Evolutionary conservation across 2,113 vertebrate species (phyloP).

Genomic region (Hippocampus abdominalis): DNA sequence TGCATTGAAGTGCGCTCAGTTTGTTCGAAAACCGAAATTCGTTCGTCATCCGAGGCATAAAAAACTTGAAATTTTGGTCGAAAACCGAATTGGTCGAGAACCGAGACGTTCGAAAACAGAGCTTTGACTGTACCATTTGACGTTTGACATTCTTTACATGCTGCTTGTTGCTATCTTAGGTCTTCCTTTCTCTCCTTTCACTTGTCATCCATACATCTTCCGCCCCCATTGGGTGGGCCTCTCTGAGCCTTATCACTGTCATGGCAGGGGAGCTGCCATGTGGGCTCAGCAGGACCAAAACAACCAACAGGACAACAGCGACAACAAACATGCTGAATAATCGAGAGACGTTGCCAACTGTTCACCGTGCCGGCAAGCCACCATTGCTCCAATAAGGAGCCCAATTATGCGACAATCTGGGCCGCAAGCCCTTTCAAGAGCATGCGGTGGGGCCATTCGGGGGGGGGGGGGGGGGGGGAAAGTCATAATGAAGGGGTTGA

Average conservation of each 20-base stretch:
- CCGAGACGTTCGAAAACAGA: no score
- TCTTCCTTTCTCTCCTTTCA: neutral
- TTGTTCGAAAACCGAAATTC: no score
- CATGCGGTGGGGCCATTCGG: neutral
- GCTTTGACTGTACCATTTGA: no score
- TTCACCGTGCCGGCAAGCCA: slow-evolving; percentile 23
- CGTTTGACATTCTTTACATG: slow-evolving; percentile 5
- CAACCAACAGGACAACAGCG: slow-evolving; percentile 46
- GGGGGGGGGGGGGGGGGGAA: neutral
- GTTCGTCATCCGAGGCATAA: no score
- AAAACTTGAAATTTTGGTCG: no score
- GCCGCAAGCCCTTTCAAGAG: slow-evolving; percentile 14
- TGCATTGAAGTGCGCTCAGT: no score
- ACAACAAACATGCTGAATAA: slow-evolving; percentile 49
- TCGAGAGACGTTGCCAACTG: slow-evolving; percentile 43
- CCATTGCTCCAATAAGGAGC: slow-evolving; percentile 14
- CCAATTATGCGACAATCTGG: slow-evolving; percentile 29
- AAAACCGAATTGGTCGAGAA: no score
- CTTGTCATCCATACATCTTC: slow-evolving; percentile 1
- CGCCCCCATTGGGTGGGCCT: slow-evolving; percentile 34
- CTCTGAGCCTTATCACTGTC: slow-evolving; percentile 27
- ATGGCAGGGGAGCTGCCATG: slow-evolving; percentile 16
- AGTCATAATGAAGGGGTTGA: slow-evolving; percentile 40
- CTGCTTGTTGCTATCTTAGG: slow-evolving; percentile 1
- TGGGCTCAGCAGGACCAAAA: slow-evolving; percentile 32